Conservation (phyloP, 2,888 invertebrate species). For the Caenorhabditis wallacei region DNA sequence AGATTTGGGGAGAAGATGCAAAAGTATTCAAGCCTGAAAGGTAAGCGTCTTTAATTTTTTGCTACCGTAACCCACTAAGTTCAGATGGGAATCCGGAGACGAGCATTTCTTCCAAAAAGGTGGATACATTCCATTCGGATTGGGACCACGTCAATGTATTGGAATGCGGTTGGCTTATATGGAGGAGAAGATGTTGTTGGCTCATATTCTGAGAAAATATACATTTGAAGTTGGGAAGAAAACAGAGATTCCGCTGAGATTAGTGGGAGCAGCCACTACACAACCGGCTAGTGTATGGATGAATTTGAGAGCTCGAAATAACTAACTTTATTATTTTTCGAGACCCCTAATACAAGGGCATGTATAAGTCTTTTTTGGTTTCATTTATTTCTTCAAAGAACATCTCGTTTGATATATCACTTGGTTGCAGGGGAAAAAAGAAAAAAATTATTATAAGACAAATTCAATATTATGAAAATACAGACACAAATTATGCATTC, state of each 20-base stretch:
- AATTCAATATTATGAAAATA: neutral
- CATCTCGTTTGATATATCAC: slow-evolving; percentile 42
- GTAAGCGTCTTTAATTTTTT: slow-evolving; percentile 1
- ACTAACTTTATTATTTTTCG: slow-evolving; percentile 5
- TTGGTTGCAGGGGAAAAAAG: neutral
- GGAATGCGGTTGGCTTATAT: slow-evolving; percentile 79
- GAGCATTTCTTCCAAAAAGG: slow-evolving; percentile 33
- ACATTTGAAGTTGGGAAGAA: slow-evolving; percentile 56
- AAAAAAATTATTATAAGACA: too few relatives aligned
- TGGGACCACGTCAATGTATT: slow-evolving; percentile 78
- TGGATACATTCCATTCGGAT: slow-evolving; percentile 72
- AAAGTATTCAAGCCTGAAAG: slow-evolving; percentile 61
- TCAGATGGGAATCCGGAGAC: slow-evolving; percentile 27
- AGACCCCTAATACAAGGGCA: too few relatives aligned
- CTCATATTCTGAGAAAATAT: slow-evolving; percentile 71
- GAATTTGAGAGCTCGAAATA: slow-evolving; percentile 14
- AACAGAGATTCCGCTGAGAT: slow-evolving; percentile 45
- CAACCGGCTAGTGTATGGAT: slow-evolving; percentile 42
- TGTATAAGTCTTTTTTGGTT: too few relatives aligned
- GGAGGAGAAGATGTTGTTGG: slow-evolving; percentile 77
- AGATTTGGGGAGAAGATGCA: slow-evolving; percentile 72
- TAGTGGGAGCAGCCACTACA: slow-evolving; percentile 31
- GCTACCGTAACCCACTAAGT: neutral
- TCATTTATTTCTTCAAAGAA: slow-evolving; percentile 7
- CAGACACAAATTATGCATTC: neutral